Percentiles rank a stretch among this genome's conserved stretches.
Evolutionary conservation across 2,797 vertebrate genomes (phyloP).

Genomic region (Alauda arvensis): DNA sequence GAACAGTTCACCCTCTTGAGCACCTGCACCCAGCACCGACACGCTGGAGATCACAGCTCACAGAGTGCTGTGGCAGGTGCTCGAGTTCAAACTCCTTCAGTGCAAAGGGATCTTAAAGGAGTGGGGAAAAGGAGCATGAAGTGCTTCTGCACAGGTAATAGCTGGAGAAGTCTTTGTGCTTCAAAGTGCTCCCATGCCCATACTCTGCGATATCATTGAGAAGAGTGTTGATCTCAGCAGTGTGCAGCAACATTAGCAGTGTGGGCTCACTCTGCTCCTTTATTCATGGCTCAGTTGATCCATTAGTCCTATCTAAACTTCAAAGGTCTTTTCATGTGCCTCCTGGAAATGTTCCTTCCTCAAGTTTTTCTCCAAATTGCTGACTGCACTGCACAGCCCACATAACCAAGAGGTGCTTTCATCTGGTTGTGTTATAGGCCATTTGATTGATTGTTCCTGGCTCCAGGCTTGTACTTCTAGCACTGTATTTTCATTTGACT

Average conservation of each 20-base stretch:
- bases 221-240: neutral
- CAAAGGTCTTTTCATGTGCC: constrained; percentile 60
- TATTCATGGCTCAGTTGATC: neutral
- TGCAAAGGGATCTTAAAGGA: neutral
- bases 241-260: neutral
- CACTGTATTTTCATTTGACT: neutral
- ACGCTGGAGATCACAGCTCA: fast-evolving
- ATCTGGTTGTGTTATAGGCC: neutral
- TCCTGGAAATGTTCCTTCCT: constrained; percentile 73
- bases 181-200: neutral
- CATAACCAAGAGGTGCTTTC: constrained; percentile 61
- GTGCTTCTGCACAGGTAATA: neutral
- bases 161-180: neutral
- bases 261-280: neutral
- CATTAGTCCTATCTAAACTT: constrained; percentile 22
- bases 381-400: constrained; percentile 70
- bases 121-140: neutral
- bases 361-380: constrained; percentile 64
- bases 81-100: neutral
- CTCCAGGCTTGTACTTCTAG: neutral
- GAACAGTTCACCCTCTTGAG: neutral
- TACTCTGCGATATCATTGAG: neutral
- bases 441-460: neutral
- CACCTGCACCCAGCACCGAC: neutral
- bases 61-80: neutral